Evolutionary conservation across 2,888 invertebrate species (phyloP), one percentile per base, ranked within the genome.

Genomic region (Andrena bucephala): DNA sequence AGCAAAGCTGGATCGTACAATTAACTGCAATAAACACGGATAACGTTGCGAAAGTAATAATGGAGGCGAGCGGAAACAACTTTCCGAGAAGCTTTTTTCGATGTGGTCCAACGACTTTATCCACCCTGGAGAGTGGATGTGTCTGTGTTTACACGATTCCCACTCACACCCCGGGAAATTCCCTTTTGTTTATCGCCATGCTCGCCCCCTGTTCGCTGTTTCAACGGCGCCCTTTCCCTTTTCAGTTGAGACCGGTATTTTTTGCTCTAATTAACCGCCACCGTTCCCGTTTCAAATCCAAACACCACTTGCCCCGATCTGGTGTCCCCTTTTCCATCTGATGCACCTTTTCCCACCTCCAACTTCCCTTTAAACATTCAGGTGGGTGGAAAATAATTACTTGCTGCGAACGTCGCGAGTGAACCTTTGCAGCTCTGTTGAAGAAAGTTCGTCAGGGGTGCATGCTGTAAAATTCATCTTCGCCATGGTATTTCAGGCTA

Each of bases 241-340:
- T 66, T 59, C 63, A 29, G n/a, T 75, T 24, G 27, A 52, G 68
- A 31, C 69, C 63, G 24, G 63, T 63, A 73, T 77, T 83, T 82
- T 82, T 83, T 83, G 62, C 69, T 73, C 73, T 83, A 83, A 83
- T 83, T 83, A 83, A 83, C 83, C 42, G 66, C 16, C 76, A 63
- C 42, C 67, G 65, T 27, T 52, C 71, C 59, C 42, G 27, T 77
- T 83, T 82, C 69, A 62, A 71, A 75, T 52, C 70, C 66, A 29
- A 31, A 33, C 57, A 24, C 8, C 48, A 42, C 60, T 71, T 63
- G 42, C 70, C 8, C 54, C 68, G 54, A 52, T 66, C 54, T 13
- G n/a, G 67, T 59, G 70, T 57, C 50, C 20, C 57, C 10, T 36
- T 50, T 68, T 60, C 29, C 69, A 29, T 20, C 27, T 29, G 57